A percentile compares a stretch with the other conserved stretches of the same genome.
phyloP scores from a whole-genome alignment of 2,888 invertebrate species.

The Agriopis marginaria region DNA sequence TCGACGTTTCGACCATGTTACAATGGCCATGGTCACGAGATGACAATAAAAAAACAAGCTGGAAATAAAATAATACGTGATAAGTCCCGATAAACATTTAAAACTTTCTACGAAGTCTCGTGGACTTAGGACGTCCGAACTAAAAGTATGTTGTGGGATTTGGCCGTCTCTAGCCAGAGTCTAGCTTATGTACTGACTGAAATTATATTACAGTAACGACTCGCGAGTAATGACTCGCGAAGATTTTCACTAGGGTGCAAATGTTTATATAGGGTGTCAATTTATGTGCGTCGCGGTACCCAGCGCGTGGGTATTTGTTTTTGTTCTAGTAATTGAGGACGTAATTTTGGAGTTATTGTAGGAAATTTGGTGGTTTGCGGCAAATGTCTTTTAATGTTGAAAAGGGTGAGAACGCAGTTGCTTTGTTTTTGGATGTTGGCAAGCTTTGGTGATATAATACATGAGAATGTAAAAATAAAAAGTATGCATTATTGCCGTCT shows the following conservation, averaged over 20 bases:
- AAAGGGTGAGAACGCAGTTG: background rate
- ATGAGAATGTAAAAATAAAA: too few relatives aligned
- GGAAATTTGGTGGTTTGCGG: conserved; percentile 22
- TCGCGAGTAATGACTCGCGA: conserved; percentile 83
- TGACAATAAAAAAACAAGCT: too few relatives aligned
- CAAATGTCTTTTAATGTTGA: background rate
- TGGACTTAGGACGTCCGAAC: too few relatives aligned
- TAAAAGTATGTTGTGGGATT: too few relatives aligned
- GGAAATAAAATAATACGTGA: too few relatives aligned
- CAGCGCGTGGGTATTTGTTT: conserved; percentile 49
- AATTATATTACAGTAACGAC: conserved; percentile 30
- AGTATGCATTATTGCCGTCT: too few relatives aligned
- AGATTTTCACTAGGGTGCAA: conserved; percentile 83
- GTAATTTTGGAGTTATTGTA: conserved; percentile 34
- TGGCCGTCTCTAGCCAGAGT: too few relatives aligned
- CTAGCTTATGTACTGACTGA: conserved; percentile 20
- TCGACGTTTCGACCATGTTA: too few relatives aligned
- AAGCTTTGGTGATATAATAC: background rate
- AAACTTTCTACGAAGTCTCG: too few relatives aligned
- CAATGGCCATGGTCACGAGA: too few relatives aligned
- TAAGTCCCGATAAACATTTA: too few relatives aligned
- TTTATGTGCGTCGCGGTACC: conserved; percentile 62
- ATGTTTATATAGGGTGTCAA: conserved; percentile 85
- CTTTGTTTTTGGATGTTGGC: background rate
- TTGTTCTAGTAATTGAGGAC: conserved; percentile 47